These are phyloP conservation scores for Tragelaphus imberbis DNA, from an alignment of 2,113 vertebrate genomes.

Conservation along the genomic window DNA sequence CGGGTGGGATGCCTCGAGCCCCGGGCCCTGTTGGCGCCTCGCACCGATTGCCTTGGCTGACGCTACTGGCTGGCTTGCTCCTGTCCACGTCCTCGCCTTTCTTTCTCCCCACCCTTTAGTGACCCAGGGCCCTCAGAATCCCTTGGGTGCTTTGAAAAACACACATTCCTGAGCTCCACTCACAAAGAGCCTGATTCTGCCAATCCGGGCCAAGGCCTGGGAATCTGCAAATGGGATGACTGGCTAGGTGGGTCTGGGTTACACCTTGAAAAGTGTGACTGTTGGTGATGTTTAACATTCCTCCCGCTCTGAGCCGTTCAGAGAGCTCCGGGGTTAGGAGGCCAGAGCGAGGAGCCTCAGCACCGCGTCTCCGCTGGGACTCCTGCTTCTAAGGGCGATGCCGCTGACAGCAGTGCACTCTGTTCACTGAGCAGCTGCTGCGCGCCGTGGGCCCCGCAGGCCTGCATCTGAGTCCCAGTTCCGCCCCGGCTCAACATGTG, in stretches of 20 bases:
- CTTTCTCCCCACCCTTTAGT: neutral
- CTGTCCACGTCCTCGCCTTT: neutral
- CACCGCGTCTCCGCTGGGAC: neutral
- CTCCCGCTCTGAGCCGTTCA: fast-evolving
- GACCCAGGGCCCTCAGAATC: neutral
- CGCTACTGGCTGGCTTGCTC: neutral
- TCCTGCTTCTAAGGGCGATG: neutral
- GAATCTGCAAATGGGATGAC: neutral
- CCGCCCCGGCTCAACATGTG: neutral
- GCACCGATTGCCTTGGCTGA: fast-evolving
- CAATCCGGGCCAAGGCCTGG: neutral
- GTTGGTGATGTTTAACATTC: fast-evolving
- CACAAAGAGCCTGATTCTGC: neutral
- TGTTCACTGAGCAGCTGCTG: neutral
- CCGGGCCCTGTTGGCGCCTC: fast-evolving
- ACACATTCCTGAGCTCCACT: neutral
- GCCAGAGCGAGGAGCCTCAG: neutral
- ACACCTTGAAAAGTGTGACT: neutral
- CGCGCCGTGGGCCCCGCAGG: neutral
- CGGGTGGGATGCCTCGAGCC: neutral
- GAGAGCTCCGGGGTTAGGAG: neutral
- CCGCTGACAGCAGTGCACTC: neutral
- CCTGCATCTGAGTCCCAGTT: neutral
- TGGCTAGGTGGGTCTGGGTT: neutral
- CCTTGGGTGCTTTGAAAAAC: neutral